Evolutionary conservation across 2,113 vertebrate species (phyloP), one percentile per base, ranked within the genome.

Genomic region (Halichoeres trimaculatus): DNA sequence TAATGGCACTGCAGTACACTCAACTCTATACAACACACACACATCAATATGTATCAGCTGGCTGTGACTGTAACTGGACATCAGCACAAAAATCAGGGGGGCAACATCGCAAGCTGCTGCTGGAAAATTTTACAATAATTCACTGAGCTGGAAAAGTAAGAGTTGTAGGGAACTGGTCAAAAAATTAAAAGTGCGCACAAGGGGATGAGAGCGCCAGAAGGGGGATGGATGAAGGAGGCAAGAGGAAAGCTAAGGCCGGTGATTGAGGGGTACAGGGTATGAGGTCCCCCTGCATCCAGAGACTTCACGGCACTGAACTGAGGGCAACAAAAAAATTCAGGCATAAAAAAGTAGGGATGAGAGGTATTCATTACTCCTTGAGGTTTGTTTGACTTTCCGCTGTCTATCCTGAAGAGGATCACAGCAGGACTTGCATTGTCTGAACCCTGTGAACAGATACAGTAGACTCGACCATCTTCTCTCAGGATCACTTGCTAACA

Each of bases 121-220:
- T 50, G 17, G 23, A 73, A 85, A 83, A 80, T 12, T 24, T 81
- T 68, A 66, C 61, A 55, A 16, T 35, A 47, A 77, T 34, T 80
- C 74, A 83, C 50, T 8, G 81, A 77, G 52, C 65, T 68, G 57
- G 54, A 75, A 75, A 85, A 89, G 69, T 19, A 0, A 78, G 63
- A 30, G 10, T 34, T 36, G 62, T 47, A 66, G 43, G 26, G 58
- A 61, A 77, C 30, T 62, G 16, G 76, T 77, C 34, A 75, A 67
- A 47, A 69, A 68, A 85, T 48, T 26, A 70, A 47, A 72, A 16
- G 22, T 50, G 50, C 63, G 11, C 41, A 56, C 30, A 36, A 70
- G 53, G 53, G 47, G 65, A 62, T 20, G 2, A 53, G 62, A 38
- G 48, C 17, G 19, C 13, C 24, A 11, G 34, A 50, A 26, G 20